Conservation (phyloP, 2,113 vertebrate species). For the Rhabdornis inornatus region DNA sequence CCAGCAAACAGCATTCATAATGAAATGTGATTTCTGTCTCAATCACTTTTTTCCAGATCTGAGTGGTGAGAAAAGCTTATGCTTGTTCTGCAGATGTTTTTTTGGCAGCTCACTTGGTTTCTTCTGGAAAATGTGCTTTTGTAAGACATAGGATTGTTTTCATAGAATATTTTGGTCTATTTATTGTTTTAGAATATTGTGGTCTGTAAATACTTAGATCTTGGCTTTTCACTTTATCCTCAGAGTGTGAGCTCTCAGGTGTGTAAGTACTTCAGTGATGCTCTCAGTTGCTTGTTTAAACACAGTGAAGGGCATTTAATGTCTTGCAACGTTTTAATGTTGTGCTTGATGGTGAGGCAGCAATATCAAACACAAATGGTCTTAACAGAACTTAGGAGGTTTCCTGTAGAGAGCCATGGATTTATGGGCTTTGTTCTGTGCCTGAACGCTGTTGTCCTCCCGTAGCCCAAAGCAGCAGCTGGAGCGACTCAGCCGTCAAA, state of each 20-base stretch:
- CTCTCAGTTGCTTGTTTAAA: neutral
- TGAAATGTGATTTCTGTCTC: neutral
- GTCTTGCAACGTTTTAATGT: neutral
- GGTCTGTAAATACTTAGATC: neutral
- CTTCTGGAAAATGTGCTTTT: neutral
- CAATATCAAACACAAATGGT: neutral
- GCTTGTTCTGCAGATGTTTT: neutral
- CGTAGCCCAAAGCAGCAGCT: slow-evolving; percentile 82
- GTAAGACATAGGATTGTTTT: neutral
- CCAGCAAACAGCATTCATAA: neutral
- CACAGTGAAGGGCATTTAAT: neutral
- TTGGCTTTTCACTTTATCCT: neutral
- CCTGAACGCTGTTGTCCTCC: slow-evolving; percentile 2
- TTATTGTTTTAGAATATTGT: neutral
- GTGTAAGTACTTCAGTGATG: neutral
- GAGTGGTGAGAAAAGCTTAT: neutral
- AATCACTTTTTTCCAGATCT: neutral
- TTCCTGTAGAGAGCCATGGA: neutral
- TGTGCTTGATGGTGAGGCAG: neutral
- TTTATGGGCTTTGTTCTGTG: neutral
- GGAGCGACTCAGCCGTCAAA: slow-evolving; percentile 62
- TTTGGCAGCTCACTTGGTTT: neutral
- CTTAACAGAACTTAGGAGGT: neutral
- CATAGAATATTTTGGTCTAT: too few species aligned
- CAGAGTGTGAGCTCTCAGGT: neutral